Conservation (phyloP, 2,888 invertebrate genomes). For the Plemyria rubiginata region DNA sequence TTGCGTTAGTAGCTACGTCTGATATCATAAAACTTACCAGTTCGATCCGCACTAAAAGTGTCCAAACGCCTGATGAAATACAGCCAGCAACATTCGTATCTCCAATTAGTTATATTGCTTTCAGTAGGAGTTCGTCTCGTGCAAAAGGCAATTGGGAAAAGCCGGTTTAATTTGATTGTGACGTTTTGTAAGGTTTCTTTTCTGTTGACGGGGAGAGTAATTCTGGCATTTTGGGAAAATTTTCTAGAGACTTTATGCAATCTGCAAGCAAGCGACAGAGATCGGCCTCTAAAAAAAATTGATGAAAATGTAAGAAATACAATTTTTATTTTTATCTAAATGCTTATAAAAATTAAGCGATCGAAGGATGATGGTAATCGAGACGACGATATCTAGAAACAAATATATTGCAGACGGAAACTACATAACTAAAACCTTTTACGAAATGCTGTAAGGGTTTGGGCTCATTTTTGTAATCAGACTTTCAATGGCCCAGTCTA, state of each 20-base stretch:
- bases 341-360: too few relatives aligned
- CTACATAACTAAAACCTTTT: not conserved
- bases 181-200: constrained; percentile 1
- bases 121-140: constrained; percentile 29
- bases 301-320: too few relatives aligned
- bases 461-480: not conserved
- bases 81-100: constrained; percentile 24
- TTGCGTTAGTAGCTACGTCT: not conserved
- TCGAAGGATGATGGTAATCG: too few relatives aligned
- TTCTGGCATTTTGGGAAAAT: too few relatives aligned
- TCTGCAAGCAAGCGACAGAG: too few relatives aligned
- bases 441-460: not conserved
- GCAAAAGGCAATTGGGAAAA: constrained; percentile 2
- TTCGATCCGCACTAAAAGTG: constrained; percentile 13
- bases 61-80: constrained; percentile 37
- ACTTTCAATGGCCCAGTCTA: not conserved
- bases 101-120: constrained; percentile 28
- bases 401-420: not conserved
- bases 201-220: not conserved
- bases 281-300: too few relatives aligned
- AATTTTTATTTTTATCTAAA: too few relatives aligned
- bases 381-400: not conserved
- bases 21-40: constrained; percentile 6
- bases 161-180: constrained; percentile 1
- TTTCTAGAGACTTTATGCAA: too few relatives aligned